Evolutionary conservation across 2,888 invertebrate genomes (phyloP).

Genomic region (Eristalis arbustorum): DNA sequence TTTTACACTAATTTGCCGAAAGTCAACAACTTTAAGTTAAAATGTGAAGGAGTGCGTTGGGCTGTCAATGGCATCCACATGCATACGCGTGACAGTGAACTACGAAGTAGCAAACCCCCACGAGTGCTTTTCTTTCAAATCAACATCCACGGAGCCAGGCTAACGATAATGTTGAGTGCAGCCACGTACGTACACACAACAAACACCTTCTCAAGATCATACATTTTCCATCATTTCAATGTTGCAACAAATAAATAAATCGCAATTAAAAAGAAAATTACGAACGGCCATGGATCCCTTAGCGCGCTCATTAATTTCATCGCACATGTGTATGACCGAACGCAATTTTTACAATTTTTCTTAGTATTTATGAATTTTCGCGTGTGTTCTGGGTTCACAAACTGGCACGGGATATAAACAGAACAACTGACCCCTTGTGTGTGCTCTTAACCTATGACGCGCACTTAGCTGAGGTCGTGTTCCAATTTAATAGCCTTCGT

Average conservation of each 20-base stretch:
- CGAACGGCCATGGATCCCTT: slow-evolving; percentile 35
- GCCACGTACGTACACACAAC: too few relatives aligned
- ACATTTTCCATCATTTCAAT: slow-evolving; percentile 47
- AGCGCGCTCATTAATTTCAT: slow-evolving; percentile 62
- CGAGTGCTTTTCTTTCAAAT: too few relatives aligned
- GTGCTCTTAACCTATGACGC: slow-evolving; percentile 67
- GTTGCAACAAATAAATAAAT: slow-evolving; percentile 60
- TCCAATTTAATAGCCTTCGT: slow-evolving; percentile 70
- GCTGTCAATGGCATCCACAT: too few relatives aligned
- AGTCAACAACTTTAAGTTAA: too few relatives aligned
- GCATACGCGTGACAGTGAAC: too few relatives aligned
- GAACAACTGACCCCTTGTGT: slow-evolving; percentile 61
- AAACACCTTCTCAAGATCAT: slow-evolving; percentile 3
- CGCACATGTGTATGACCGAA: not conserved
- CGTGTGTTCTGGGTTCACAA: not conserved
- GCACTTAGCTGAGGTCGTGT: slow-evolving; percentile 68
- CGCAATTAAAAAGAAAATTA: slow-evolving; percentile 63
- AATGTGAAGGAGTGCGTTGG: too few relatives aligned
- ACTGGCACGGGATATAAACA: not conserved
- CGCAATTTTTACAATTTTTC: not conserved
- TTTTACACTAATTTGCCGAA: too few relatives aligned
- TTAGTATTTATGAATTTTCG: slow-evolving; percentile 19
- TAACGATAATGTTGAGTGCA: not conserved
- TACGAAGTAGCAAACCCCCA: too few relatives aligned
- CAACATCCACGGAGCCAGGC: not conserved